Conservation (phyloP, 2,797 vertebrate genomes). For the Anniella stebbinsi region DNA sequence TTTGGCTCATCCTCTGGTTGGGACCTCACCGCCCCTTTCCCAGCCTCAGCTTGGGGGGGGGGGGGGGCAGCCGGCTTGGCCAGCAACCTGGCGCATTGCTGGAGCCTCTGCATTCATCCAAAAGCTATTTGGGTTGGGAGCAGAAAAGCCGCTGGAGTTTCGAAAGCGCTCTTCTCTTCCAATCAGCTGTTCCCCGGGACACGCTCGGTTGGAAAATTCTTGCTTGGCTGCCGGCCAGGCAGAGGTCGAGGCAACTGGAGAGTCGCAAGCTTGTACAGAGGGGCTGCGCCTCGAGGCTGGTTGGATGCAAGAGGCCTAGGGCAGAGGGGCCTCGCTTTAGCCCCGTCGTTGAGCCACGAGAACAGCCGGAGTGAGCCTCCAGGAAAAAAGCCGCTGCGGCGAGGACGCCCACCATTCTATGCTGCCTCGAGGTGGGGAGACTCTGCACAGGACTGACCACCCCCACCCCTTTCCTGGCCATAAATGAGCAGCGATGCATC, state of each 20-base stretch:
- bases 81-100: background rate
- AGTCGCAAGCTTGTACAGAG: no score
- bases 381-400: background rate
- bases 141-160: background rate
- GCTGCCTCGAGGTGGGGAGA: background rate
- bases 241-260: background rate
- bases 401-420: background rate
- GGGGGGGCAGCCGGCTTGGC: background rate
- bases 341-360: no score
- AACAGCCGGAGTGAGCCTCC: background rate
- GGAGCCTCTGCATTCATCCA: background rate
- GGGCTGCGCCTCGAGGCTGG: no score
- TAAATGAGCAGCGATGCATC: background rate
- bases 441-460: no score
- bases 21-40: background rate
- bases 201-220: conserved; percentile 17
- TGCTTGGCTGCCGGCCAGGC: conserved; percentile 9
- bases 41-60: background rate
- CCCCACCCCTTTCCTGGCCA: background rate
- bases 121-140: conserved; percentile 22
- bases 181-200: conserved; percentile 36
- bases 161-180: conserved; percentile 16
- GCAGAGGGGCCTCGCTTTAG: no score
- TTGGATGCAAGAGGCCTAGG: background rate
- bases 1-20: background rate